Percentiles rank a stretch among this genome's conserved stretches.
Conservation (phyloP, 1,140 invertebrate genomes). For the Eupristina koningsbergeri region DNA sequence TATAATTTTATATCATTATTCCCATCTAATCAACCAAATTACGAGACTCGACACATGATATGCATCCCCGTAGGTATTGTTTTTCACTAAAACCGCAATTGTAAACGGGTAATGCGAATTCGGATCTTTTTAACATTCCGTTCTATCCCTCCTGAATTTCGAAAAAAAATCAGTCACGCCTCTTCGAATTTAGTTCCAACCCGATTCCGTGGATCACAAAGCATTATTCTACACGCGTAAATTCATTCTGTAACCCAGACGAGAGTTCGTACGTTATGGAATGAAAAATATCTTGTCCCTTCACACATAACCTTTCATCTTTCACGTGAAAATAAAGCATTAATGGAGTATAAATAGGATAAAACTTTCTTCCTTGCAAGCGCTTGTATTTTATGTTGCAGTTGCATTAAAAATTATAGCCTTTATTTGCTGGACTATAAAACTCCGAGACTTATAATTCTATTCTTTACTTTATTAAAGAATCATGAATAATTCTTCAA, state of each 20-base stretch:
- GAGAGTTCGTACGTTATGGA: neutral
- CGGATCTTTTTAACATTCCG: neutral
- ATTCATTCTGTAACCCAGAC: neutral
- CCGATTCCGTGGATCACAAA: neutral
- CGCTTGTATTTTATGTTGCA: neutral
- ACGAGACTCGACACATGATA: neutral
- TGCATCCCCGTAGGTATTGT: neutral
- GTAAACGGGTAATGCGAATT: neutral
- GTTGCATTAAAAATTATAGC: neutral
- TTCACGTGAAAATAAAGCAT: neutral
- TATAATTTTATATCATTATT: neutral
- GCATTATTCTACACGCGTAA: neutral
- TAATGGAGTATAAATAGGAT: neutral
- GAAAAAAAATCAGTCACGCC: neutral
- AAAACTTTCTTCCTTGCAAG: neutral
- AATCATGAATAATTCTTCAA: neutral
- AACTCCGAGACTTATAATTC: neutral
- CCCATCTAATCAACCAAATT: neutral
- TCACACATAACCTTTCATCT: neutral
- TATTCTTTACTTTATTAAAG: neutral
- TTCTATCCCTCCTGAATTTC: neutral
- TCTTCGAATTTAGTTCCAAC: neutral
- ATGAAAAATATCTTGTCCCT: neutral
- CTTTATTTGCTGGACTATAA: neutral
- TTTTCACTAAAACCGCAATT: neutral